Percentiles rank a stretch among this genome's conserved stretches.
phyloP scores from a whole-genome alignment of 2,113 vertebrate genomes.

The Dipodomys merriami region DNA sequence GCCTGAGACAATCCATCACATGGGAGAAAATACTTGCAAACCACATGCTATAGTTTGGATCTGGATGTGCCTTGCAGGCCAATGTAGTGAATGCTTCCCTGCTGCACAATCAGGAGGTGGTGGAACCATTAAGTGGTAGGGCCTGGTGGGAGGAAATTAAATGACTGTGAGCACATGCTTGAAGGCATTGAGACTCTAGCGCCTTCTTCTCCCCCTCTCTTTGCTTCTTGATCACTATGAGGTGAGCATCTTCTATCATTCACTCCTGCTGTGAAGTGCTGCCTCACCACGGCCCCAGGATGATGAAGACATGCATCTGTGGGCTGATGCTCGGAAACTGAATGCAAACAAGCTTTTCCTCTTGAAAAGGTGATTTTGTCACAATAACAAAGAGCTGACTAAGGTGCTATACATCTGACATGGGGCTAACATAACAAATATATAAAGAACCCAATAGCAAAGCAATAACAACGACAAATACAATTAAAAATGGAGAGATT shows the following conservation, averaged over 20 bases:
- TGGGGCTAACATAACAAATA: background rate
- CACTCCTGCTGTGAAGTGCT: background rate
- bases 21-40: background rate
- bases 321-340: background rate
- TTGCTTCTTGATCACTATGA: background rate
- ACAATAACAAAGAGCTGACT: background rate
- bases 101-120: too few species aligned
- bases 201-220: background rate
- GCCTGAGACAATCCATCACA: background rate
- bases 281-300: background rate
- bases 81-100: background rate
- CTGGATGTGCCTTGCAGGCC: background rate
- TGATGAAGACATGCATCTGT: too few species aligned
- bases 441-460: background rate
- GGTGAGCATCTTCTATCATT: background rate
- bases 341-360: background rate
- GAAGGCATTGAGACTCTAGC: background rate
- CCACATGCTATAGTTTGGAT: background rate
- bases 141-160: background rate
- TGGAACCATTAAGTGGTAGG: background rate
- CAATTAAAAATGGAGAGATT: conserved; percentile 9
- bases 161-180: background rate
- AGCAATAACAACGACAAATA: background rate
- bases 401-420: background rate
- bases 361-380: background rate